phyloP scores from a whole-genome alignment of 2,888 invertebrate genomes.

The Mechanitis messenoides region DNA sequence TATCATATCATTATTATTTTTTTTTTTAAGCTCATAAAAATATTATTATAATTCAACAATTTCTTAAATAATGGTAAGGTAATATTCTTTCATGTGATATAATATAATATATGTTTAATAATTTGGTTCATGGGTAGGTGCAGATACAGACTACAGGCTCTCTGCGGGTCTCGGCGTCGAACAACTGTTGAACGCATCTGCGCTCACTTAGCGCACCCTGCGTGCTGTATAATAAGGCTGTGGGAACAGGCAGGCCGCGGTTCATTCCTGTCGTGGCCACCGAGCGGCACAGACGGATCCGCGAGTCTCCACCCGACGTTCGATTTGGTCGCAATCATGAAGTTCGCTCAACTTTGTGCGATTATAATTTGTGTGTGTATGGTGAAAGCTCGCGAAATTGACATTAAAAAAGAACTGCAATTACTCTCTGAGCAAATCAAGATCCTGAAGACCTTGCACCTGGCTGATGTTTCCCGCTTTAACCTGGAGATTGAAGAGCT shows the following conservation, averaged over 20 bases:
- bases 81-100: too few species aligned
- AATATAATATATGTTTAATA: neutral
- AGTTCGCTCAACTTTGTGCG: conserved; percentile 43
- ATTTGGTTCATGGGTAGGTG: neutral
- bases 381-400: conserved; percentile 42
- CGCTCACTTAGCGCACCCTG: conserved; percentile 42
- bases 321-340: conserved; percentile 44
- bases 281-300: conserved; percentile 33
- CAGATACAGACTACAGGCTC: conserved; percentile 15
- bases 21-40: too few species aligned
- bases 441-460: conserved; percentile 45
- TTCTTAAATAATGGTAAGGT: too few species aligned
- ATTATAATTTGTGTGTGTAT: conserved; percentile 38
- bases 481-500: conserved; percentile 54
- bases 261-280: conserved; percentile 44
- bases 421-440: conserved; percentile 50
- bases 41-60: too few species aligned
- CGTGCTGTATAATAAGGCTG: conserved; percentile 36
- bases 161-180: conserved; percentile 35
- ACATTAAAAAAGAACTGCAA: conserved; percentile 43
- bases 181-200: conserved; percentile 73
- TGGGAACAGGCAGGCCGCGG: conserved; percentile 29
- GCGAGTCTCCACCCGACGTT: conserved; percentile 27
- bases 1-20: too few species aligned
- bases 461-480: conserved; percentile 45